Evolutionary conservation across 2,888 invertebrate genomes (phyloP), one percentile per base, ranked within the genome.

Genomic region (Zaprionus lineosus): DNA sequence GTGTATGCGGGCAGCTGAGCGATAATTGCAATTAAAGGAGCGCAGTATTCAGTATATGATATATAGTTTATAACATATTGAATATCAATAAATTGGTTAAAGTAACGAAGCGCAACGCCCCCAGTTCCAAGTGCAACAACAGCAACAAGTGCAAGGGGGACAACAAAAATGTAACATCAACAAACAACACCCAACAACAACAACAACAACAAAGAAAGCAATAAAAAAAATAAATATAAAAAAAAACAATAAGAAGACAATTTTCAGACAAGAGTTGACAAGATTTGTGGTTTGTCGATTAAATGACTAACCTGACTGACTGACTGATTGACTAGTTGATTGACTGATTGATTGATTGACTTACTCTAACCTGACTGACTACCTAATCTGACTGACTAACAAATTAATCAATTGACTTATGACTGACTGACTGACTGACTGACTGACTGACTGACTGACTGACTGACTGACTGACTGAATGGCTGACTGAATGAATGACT

Each of bases 91-190:
- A 59, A 61, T 62, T 60, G 59, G 59, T 63, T 84, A 51, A 73
- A 62, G 59, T 78, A 81, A 66, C 71, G 50, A 78, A 81, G 84
- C 77, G 78, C 82, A 77, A 67, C 77, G 77, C 62, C 53, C 71
- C 47, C 66, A 51, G 24, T 14, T 11, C 26, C n/a, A 29, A 29
- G 9, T 14, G 24, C 24, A 40, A 8, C 26, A 37, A 19, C 41
- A 34, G 19, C 19, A 37, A 37, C 7, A 37, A 37, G n/a, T n/a
- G 12, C 16, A 51, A n/a, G n/a, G n/a, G n/a, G n/a, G n/a, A 51
- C 34, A 21, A 15, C 9, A 21, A 29, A 9, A 0, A 14, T n/a
- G n/a, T 19, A 15, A 16, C 16, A 41, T 15, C 9, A 53, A 47
- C 11, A 4, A 31, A 33, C 21, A 47, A 34, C 16, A 43, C 39